Base-by-base conservation (phyloP, 2,888 invertebrate species). In the Branchipolynoe longqiensis region DNA sequence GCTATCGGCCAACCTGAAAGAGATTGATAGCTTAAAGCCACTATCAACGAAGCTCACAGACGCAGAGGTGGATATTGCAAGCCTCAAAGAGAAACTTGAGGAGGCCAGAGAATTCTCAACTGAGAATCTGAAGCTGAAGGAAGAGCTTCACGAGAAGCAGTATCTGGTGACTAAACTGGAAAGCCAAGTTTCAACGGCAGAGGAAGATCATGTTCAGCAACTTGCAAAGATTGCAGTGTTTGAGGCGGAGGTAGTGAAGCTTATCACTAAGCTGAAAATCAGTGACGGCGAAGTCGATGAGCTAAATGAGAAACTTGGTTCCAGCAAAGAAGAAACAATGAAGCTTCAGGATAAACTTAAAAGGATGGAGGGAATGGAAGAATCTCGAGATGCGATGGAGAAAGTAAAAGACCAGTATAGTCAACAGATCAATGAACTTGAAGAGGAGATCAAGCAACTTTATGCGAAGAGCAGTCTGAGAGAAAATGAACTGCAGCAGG, bases 131-230 rank as follows among this genome's bases (percentile, higher is more conserved):
- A 81, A 78, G 58, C 78, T 85, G 18, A 74, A 78, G 33, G 59
- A 58, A 22, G 59, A 85, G 8, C 62, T 85, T 31, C 33, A 78
- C 22, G 82, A 82, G 36, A 59, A 82, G 38, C 90, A 90, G 83
- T 89, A 89, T 85, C 89, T 90, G 88, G 86, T 90, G 2, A 87
- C 88, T 28, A 90, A 90, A 83, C 48, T 83, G 4, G 14, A 28
- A 12, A 82, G 38, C 41, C 33, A 85, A 33, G 18, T 87, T 41
- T 28, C 82, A n/a, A 74, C 82, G 28, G 48, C 58, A 14, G 74
- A 86, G 48, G 73, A 48, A 62, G 40, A 84, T 48, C 33, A 82
- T 41, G n/a, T 64, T 28, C 82, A 82, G 22, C 59, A 84, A 36
- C 56, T 73, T 22, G 82, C 38, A 14, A 56, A 82, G 33, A 59